These are phyloP conservation scores for Endomychus coccineus DNA, from an alignment of 2,888 invertebrate genomes.

Conservation along the genomic window DNA sequence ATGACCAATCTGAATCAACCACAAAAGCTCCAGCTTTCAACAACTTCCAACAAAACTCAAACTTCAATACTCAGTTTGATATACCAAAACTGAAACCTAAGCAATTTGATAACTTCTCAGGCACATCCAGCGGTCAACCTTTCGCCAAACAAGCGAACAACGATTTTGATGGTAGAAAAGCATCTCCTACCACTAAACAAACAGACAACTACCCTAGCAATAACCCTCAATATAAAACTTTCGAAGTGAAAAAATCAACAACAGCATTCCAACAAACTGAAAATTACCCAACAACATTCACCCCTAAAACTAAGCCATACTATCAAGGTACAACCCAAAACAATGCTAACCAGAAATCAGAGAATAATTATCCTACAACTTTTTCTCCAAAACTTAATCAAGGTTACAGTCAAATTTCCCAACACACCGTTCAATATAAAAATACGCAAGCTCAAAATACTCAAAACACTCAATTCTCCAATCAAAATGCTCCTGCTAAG, in stretches of 20 bases:
- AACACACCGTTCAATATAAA: slow-evolving; percentile 23
- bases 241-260: slow-evolving; percentile 20
- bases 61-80: slow-evolving; percentile 19
- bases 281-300: slow-evolving; percentile 37
- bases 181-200: slow-evolving; percentile 29
- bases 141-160: slow-evolving; percentile 1
- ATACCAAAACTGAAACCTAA: slow-evolving; percentile 21
- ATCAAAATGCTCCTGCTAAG: too few species aligned
- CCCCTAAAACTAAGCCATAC: slow-evolving; percentile 30
- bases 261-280: slow-evolving; percentile 19
- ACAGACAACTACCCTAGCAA: slow-evolving; percentile 29
- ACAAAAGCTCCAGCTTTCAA: slow-evolving; percentile 17
- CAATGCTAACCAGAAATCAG: slow-evolving; percentile 15
- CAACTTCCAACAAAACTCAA: slow-evolving; percentile 23
- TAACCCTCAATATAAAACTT: slow-evolving; percentile 24
- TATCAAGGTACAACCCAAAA: slow-evolving; percentile 21
- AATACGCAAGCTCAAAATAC: slow-evolving; percentile 18
- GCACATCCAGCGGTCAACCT: slow-evolving; percentile 28
- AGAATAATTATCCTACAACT: slow-evolving; percentile 8
- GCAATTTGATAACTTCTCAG: slow-evolving; percentile 27
- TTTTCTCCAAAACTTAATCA: slow-evolving; percentile 11
- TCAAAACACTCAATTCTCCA: slow-evolving; percentile 19
- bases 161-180: slow-evolving; percentile 9
- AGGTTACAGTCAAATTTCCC: slow-evolving; percentile 10
- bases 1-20: slow-evolving; percentile 12